Conservation (phyloP, 1,140 invertebrate species). For the Asbolus verrucosus region DNA sequence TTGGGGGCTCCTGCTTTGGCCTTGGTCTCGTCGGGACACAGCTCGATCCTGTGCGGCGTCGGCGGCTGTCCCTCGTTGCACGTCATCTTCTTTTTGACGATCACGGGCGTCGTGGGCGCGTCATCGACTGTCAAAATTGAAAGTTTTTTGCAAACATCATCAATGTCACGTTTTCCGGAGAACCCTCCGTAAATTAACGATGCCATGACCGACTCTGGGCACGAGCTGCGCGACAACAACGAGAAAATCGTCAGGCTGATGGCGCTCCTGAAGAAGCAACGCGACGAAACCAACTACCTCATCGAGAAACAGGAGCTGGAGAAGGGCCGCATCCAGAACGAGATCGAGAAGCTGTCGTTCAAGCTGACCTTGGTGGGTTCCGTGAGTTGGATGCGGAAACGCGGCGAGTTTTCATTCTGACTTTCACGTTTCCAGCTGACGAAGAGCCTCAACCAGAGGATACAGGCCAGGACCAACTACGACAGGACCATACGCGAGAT, state of each 20-base stretch:
- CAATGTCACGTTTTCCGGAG: constrained; percentile 3
- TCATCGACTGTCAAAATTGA: constrained; percentile 41
- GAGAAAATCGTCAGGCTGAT: constrained; percentile 56
- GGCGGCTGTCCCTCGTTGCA: constrained; percentile 43
- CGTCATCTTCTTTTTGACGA: constrained; percentile 22
- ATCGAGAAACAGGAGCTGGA: constrained; percentile 58
- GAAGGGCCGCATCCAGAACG: constrained; percentile 52
- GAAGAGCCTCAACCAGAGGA: constrained; percentile 57
- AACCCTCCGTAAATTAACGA: constrained; percentile 36
- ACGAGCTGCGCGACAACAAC: constrained; percentile 53
- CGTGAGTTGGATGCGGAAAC: too few relatives aligned
- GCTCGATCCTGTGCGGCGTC: constrained; percentile 60
- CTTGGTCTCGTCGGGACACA: constrained; percentile 50
- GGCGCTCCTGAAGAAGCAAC: constrained; percentile 51
- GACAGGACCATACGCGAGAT: constrained; percentile 57
- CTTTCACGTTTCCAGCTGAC: constrained; percentile 54
- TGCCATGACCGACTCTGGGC: constrained; percentile 47
- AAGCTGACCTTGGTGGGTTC: constrained; percentile 55
- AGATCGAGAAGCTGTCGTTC: constrained; percentile 57
- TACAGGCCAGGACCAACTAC: constrained; percentile 54
- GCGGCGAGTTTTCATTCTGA: too few relatives aligned
- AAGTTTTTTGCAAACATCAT: constrained; percentile 17
- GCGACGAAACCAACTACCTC: constrained; percentile 52
- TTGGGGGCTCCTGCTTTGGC: constrained; percentile 46
- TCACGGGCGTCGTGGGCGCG: constrained; percentile 23